Base-by-base conservation (phyloP, 2,113 vertebrate species). In the Pseudopodoces humilis region DNA sequence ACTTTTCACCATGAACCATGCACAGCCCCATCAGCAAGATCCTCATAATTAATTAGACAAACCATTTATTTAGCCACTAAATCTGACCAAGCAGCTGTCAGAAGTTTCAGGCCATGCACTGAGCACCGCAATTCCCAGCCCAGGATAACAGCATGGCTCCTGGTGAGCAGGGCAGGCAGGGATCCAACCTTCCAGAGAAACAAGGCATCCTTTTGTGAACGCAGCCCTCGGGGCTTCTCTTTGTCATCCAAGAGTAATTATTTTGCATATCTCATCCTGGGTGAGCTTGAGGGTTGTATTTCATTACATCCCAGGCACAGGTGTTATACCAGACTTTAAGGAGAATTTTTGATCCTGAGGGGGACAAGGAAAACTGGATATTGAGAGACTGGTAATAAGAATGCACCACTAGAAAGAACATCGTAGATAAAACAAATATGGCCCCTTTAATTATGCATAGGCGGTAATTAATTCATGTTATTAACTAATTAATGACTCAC, bases 401-500 rank as follows among this genome's bases (percentile, higher is more conserved):
- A 59, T 6, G 13, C 21, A 69, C 1, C 13, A 13, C 55, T 60
- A 65, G 67, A 50, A 88, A 83, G n/a, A 78, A 35, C 15, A 18
- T 3, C 1, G 9, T 1, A 58, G 59, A 60, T 62, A 69, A 82
- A 93, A 46, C 39, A 85, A 89, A 88, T 52, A 59, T 4, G 11
- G 10, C 15, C 0, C 30, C 28, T 74, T 90, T 77, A 80, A 88
- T 86, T 80, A 83, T 62, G 47, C 18, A 46, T 15, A 67, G 50
- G 79, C 86, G 83, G 43, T 86, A 95, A 93, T 92, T 90, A 91
- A 88, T 77, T 85, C 37, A 37, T 62, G 15, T 69, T 92, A 56
- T 86, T 76, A 88, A 92, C 52, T 91, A 92, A 92, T 86, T 81
- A 93, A 93, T 60, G 39, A n/a, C 41, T 92, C n/a, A 15, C 55